Percentiles rank a stretch among this genome's conserved stretches.
Evolutionary conservation across 2,888 invertebrate genomes (phyloP).

Genomic region (Netelia fuscicornis): DNA sequence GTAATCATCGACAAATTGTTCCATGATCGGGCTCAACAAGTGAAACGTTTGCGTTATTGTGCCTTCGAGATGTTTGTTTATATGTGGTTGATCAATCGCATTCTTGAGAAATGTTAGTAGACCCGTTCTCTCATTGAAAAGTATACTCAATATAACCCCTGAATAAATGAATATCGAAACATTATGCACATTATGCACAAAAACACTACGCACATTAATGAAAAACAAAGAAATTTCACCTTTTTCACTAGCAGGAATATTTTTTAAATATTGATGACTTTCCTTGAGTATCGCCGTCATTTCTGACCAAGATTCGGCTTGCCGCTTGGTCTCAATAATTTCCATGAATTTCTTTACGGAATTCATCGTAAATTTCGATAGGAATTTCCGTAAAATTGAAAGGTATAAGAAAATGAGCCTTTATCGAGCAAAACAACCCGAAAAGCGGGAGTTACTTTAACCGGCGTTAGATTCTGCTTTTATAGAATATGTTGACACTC

Average conservation of each 20-base stretch:
- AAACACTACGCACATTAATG: neutral
- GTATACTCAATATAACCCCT: conserved; percentile 71
- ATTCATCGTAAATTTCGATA: conserved; percentile 41
- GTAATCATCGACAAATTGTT: conserved; percentile 72
- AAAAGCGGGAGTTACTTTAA: neutral
- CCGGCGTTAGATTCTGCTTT: neutral
- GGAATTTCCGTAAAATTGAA: neutral
- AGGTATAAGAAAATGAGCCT: neutral
- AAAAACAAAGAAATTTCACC: conserved; percentile 62
- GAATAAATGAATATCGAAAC: neutral
- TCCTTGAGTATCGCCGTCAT: conserved; percentile 68
- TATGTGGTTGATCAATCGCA: conserved; percentile 52
- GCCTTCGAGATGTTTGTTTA: conserved; percentile 64
- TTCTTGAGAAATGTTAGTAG: conserved; percentile 72
- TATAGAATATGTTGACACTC: conserved; percentile 4
- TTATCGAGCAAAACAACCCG: neutral
- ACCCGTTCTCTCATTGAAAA: conserved; percentile 70
- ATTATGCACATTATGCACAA: neutral
- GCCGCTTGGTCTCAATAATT: conserved; percentile 66
- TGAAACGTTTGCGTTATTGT: conserved; percentile 71
- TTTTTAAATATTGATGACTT: conserved; percentile 71
- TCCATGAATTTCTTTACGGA: conserved; percentile 71
- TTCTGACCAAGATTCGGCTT: conserved; percentile 47
- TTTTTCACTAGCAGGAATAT: conserved; percentile 70
- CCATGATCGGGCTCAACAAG: conserved; percentile 73